A percentile compares a stretch with the other conserved stretches of the same genome.
phyloP scores from a whole-genome alignment of 2,797 vertebrate species.

The Phrynocephalus guinanensis region DNA sequence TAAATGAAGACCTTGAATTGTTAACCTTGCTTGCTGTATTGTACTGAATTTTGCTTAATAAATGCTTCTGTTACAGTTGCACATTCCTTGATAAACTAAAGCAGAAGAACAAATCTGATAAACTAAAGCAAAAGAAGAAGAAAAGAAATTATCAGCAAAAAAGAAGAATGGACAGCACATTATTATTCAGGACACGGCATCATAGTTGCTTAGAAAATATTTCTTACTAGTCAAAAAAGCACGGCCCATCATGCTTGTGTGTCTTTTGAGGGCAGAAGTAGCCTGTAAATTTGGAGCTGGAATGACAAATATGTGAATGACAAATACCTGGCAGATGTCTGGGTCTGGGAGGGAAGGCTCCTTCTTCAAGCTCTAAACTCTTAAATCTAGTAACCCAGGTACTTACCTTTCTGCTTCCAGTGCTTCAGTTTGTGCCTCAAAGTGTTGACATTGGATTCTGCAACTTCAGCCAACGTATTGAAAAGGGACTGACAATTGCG shows the following conservation, averaged over 20 bases:
- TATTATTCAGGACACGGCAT: background rate
- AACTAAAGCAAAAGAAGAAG: background rate
- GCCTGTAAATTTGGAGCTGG: background rate
- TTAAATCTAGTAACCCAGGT: slow-evolving; percentile 12
- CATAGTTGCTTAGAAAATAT: background rate
- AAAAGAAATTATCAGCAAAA: background rate
- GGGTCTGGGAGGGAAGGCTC: background rate
- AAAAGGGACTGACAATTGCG: slow-evolving; percentile 87
- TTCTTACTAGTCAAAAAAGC: background rate
- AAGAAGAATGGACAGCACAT: background rate
- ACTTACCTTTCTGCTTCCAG: slow-evolving; percentile 72
- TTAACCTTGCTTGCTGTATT: background rate
- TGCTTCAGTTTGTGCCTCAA: slow-evolving; percentile 94
- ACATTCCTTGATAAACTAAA: too few relatives aligned
- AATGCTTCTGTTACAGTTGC: background rate
- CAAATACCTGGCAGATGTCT: background rate
- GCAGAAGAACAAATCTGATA: background rate
- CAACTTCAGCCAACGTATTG: slow-evolving; percentile 90
- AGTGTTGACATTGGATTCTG: slow-evolving; percentile 89
- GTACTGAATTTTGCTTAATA: too few relatives aligned
- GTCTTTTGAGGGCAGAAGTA: background rate
- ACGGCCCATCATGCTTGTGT: background rate
- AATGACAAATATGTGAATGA: background rate
- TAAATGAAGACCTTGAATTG: background rate
- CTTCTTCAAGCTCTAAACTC: background rate